Evolutionary conservation across 2,113 vertebrate species (phyloP), one percentile per base, ranked within the genome.

Genomic region (Leptocoma aspasia): DNA sequence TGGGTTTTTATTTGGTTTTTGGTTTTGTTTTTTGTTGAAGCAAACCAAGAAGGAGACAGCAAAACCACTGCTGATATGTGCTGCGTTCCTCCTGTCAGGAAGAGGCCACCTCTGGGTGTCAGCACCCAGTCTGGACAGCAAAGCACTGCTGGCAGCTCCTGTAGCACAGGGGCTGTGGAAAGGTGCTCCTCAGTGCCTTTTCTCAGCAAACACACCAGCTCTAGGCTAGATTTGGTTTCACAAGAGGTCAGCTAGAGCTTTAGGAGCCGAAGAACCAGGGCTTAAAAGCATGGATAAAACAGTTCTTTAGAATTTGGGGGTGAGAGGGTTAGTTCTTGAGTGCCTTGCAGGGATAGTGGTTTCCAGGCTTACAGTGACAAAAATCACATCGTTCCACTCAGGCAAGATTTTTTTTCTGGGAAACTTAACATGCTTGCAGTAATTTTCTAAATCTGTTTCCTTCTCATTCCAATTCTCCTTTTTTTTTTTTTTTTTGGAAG

Each of bases 151-250:
- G 31, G 79, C 73, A 57, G 39, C 30, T 53, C 24, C 33, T 21
- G 7, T 1, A 65, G 37, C 3, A 1, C 24, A 35, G 3, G 13
- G n/a, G 11, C 39, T 54, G 1, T 12, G 23, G 35, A 20, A 57
- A 4, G 16, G 11, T 26, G 37, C 19, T 81, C 53, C 24, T 23
- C 60, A 28, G 8, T 2, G 30, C 13, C 33, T 75, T 35, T 88
- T 28, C 56, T 82, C 35, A 59, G 54, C 20, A 60, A 65, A 30
- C n/a, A 54, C n/a, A 35, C 3, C 1, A 2, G 5, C 17, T 12
- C 70, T 33, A 41, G 20, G 18, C 64, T 19, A 44, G 41, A 16
- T 33, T 42, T 37, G 19, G 26, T 72, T 89, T 47, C 70, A 42
- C 56, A 30, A 53, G 13, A 82, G 15, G n/a, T 47, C 69, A 79